phyloP scores from a whole-genome alignment of 2,888 invertebrate species.

The Cheilosia variabilis region DNA sequence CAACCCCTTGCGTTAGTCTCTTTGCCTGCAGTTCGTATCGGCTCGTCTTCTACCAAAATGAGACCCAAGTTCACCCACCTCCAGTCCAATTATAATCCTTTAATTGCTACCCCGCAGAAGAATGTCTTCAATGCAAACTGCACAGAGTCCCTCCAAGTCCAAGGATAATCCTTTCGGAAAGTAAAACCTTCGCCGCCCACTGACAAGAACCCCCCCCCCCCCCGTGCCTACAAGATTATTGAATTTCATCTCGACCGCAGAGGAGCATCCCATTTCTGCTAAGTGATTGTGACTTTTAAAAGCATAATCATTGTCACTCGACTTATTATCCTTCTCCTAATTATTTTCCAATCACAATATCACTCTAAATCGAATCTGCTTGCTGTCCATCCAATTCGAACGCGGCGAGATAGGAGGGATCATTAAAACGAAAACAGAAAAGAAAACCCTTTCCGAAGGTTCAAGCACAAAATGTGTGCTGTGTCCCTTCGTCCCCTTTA shows the following conservation, averaged over 20 bases:
- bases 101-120: slow-evolving; percentile 38
- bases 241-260: slow-evolving; percentile 15
- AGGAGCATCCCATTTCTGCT: slow-evolving; percentile 1
- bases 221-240: slow-evolving; percentile 6
- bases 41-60: slow-evolving; percentile 22
- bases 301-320: slow-evolving; percentile 14
- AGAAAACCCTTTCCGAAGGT: slow-evolving; percentile 36
- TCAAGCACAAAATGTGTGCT: slow-evolving; percentile 10
- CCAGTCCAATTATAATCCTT: slow-evolving; percentile 20
- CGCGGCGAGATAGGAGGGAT: neutral
- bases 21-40: neutral
- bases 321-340: slow-evolving; percentile 46
- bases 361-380: slow-evolving; percentile 34
- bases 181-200: slow-evolving; percentile 22
- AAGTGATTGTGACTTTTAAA: slow-evolving; percentile 25
- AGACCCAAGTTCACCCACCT: slow-evolving; percentile 6
- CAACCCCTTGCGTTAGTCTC: no score
- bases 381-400: neutral
- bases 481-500: slow-evolving; percentile 46
- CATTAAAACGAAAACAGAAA: slow-evolving; percentile 18
- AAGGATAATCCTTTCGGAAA: slow-evolving; percentile 49
- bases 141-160: slow-evolving; percentile 24
- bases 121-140: slow-evolving; percentile 43
- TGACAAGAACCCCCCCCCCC: slow-evolving; percentile 10
- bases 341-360: slow-evolving; percentile 53